Evolutionary conservation across 92 coral and sea anemone genomes (phyloP).

Genomic region (Umimayanthus kanabou): DNA sequence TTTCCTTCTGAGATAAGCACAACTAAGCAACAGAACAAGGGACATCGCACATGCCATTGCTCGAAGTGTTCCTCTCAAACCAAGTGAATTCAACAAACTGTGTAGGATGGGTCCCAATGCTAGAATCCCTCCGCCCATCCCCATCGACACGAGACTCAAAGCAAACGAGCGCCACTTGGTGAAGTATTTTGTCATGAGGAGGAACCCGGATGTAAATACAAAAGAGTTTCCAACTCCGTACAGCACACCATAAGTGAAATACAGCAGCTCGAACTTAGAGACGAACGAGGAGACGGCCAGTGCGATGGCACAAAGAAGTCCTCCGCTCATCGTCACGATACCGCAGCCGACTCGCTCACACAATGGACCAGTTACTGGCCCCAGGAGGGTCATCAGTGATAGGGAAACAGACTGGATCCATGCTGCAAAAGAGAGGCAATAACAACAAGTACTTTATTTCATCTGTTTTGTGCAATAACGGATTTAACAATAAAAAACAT

Average conservation of each 20-base stretch:
- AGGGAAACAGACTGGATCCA: background rate
- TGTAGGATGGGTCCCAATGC: slow-evolving; percentile 1
- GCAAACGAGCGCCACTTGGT: slow-evolving; percentile 11
- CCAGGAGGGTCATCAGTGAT: background rate
- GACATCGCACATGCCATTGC: background rate
- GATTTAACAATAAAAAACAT: too few species aligned
- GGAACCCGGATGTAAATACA: slow-evolving; percentile 19
- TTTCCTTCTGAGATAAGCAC: background rate
- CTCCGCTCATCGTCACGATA: background rate
- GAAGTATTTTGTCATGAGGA: slow-evolving; percentile 7
- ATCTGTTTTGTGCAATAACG: too few species aligned
- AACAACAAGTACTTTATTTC: too few species aligned
- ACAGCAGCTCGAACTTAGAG: background rate
- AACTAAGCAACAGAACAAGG: background rate
- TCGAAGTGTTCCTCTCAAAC: background rate
- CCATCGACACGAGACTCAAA: background rate
- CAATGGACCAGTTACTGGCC: background rate
- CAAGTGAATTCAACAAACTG: background rate
- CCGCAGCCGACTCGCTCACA: slow-evolving; percentile 17
- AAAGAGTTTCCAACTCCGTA: slow-evolving; percentile 12
- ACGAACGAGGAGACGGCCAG: slow-evolving; percentile 9
- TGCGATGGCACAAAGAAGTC: background rate
- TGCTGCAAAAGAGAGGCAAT: background rate
- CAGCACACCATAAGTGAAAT: slow-evolving; percentile 3
- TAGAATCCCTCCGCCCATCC: slow-evolving; percentile 1